Percentiles rank a stretch among this genome's conserved stretches.
These are phyloP conservation scores for Mustela lutreola DNA, from an alignment of 2,113 vertebrate genomes.

Conservation along the genomic window DNA sequence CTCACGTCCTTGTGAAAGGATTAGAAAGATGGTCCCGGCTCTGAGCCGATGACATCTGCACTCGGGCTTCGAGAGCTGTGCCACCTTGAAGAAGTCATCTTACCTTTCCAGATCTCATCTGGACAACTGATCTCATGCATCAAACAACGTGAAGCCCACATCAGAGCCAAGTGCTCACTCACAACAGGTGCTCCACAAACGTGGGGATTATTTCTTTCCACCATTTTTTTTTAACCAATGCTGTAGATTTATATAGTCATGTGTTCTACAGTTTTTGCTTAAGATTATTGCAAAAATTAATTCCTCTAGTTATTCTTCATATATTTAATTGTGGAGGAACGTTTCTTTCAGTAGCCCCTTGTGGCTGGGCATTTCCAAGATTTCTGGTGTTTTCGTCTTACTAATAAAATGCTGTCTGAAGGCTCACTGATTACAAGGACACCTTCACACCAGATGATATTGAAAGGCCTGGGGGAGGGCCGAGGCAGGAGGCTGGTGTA, in stretches of 20 bases:
- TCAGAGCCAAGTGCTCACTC: fast-evolving
- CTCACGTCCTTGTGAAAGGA: not conserved
- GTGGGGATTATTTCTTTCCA: not conserved
- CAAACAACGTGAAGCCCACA: fast-evolving
- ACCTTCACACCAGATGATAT: not conserved
- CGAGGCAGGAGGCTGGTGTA: fast-evolving
- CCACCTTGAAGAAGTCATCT: not conserved
- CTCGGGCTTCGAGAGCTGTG: fast-evolving
- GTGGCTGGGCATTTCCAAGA: not conserved
- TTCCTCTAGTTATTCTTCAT: not conserved
- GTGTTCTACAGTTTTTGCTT: not conserved
- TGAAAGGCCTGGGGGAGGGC: not conserved
- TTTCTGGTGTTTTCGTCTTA: not conserved
- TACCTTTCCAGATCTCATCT: not conserved
- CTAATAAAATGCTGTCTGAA: not conserved
- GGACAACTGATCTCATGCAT: not conserved
- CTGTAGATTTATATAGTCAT: not conserved
- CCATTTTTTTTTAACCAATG: not conserved
- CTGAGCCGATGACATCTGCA: not conserved
- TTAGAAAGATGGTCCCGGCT: not conserved
- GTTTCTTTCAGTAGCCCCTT: not conserved
- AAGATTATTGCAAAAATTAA: not conserved
- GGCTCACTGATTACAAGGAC: not conserved
- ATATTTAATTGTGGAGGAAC: not conserved
- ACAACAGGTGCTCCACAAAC: fast-evolving